Base-by-base conservation (phyloP, 2,888 invertebrate species). In the Polyploca ridens region DNA sequence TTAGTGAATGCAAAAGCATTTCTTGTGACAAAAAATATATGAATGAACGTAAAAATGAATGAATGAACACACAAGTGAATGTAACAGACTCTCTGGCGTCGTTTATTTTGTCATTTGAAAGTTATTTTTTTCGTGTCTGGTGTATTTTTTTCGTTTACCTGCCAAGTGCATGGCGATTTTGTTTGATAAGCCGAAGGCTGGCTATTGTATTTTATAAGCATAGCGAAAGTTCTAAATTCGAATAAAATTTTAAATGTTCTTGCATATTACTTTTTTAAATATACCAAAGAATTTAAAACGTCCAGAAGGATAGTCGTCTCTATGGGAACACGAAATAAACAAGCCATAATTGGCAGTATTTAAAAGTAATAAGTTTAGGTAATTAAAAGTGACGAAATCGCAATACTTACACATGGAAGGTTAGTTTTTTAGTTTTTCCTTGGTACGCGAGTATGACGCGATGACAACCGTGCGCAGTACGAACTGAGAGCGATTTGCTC, bases 81-180 rank as follows among this genome's bases (percentile, higher is more conserved):
- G 71, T 63, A 46, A 66, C 77, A 87, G 87, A 86, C 86, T 76
- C 72, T 66, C 73, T 76, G 86, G 86, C 86, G 83, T 78, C 87
- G 79, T 77, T 83, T 79, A 84, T 81, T 78, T 78, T 69, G 79
- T 75, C 67, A 80, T 87, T 86, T 78, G 71, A 72, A 70, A 68
- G 66, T 70, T n/a, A n/a, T 46, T 67, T 76, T 76, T 76, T 75
- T 74, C 64, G 64, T 69, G 63, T 71, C 62, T 63, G 14, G 16
- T n/a, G 0, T 13, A 7, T 33, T 62, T 65, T 76, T 76, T 71
- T 69, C 66, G 13, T 13, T 38, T 13, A 61, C 41, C 41, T 41
- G 41, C 41, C 60, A 33, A 33, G 59, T 38, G 16, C 16, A 41
- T 0, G 41, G 3, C 8, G 10, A 10, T 41, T 41, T 16, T 13